A percentile compares a stretch with the other conserved stretches of the same genome.
Conservation (phyloP, 2,113 vertebrate species). For the Sturnus vulgaris region DNA sequence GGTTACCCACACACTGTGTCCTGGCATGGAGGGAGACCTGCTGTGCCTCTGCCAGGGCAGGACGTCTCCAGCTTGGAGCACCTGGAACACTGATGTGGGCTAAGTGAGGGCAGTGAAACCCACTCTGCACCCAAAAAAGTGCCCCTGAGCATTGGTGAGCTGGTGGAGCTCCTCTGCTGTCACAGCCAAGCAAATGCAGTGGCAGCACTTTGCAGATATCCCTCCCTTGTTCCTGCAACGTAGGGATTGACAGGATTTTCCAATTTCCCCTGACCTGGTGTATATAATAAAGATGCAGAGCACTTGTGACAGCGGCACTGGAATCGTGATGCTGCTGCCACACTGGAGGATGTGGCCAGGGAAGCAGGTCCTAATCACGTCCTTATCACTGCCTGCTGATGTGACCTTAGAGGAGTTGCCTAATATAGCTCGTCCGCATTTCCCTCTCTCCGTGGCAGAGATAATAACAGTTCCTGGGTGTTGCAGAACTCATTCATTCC, state of each 20-base stretch:
- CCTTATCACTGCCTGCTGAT: not conserved
- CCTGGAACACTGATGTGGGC: accelerated
- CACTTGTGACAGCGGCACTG: not conserved
- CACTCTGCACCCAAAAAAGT: not conserved
- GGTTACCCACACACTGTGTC: accelerated
- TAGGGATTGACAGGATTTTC: not conserved
- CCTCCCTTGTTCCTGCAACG: not conserved
- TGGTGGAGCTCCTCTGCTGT: not conserved
- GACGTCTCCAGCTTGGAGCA: not conserved
- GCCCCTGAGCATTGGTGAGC: not conserved
- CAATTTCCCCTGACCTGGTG: not conserved
- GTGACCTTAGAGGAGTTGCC: constrained; percentile 22
- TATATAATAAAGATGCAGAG: not conserved
- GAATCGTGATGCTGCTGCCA: accelerated
- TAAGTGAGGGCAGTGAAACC: not conserved
- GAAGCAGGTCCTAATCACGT: not conserved
- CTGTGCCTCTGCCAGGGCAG: not conserved
- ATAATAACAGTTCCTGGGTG: not conserved
- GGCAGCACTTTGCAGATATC: not conserved
- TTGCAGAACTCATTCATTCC: constrained; percentile 34
- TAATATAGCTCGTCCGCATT: not conserved
- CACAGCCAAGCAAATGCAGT: not conserved
- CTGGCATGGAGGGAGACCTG: not conserved
- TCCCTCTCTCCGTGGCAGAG: not conserved
- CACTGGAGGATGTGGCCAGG: not conserved